These are phyloP conservation scores for Venustaconcha ellipsiformis DNA, from an alignment of 1,140 invertebrate species.

Conservation along the genomic window DNA sequence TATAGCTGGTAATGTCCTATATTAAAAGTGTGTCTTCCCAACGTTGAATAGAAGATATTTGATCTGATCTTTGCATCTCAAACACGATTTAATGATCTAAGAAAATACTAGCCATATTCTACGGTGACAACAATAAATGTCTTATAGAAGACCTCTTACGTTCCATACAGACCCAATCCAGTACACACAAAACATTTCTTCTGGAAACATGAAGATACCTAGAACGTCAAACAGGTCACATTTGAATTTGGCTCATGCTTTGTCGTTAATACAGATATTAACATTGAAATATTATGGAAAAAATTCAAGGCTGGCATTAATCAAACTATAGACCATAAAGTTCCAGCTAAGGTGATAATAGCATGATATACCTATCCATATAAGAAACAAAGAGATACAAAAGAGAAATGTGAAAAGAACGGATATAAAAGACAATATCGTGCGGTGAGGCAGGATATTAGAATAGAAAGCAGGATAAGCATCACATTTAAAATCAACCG, in stretches of 20 bases:
- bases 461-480: not conserved
- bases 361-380: slow-evolving; percentile 13
- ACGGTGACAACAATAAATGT: too few species aligned
- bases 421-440: slow-evolving; percentile 5
- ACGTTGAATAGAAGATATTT: too few species aligned
- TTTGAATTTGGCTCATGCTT: not conserved
- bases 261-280: not conserved
- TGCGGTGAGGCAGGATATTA: not conserved
- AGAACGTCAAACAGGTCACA: not conserved
- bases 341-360: slow-evolving; percentile 8
- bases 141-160: too few species aligned
- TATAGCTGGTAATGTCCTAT: too few species aligned
- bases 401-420: slow-evolving; percentile 3
- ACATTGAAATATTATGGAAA: slow-evolving; percentile 5
- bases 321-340: not conserved
- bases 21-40: too few species aligned
- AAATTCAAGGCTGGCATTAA: slow-evolving; percentile 1
- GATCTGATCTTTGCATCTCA: too few species aligned
- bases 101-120: too few species aligned
- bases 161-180: not conserved
- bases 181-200: slow-evolving; percentile 1
- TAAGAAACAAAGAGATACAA: slow-evolving; percentile 16
- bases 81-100: too few species aligned
- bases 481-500: not conserved
- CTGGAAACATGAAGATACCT: slow-evolving; percentile 4